Conservation (phyloP, 2,888 invertebrate species). For the Melipona bicolor region DNA sequence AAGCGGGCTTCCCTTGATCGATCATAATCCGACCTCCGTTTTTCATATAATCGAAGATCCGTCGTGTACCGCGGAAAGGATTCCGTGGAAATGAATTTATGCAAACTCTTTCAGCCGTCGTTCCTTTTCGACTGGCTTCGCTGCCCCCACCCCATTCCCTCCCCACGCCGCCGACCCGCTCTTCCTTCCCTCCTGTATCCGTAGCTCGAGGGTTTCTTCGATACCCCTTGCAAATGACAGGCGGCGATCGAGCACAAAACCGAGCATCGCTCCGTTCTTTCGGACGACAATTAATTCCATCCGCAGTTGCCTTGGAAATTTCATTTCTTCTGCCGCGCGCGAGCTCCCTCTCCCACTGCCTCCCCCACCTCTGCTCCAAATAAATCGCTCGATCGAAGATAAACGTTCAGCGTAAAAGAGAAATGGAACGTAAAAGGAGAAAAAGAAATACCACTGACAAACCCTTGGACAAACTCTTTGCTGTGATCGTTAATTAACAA, state of each 20-base stretch:
- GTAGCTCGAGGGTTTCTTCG: slow-evolving; percentile 28
- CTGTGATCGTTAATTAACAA: too few species aligned
- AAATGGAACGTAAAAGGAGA: too few species aligned
- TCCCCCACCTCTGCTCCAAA: neutral
- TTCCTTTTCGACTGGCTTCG: slow-evolving; percentile 16
- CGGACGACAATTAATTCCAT: slow-evolving; percentile 45
- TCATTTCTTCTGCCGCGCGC: slow-evolving; percentile 15
- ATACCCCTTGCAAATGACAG: slow-evolving; percentile 52
- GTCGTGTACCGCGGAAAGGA: slow-evolving; percentile 21
- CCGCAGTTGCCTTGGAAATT: slow-evolving; percentile 29
- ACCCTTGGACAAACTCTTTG: too few species aligned
- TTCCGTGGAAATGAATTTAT: slow-evolving; percentile 52
- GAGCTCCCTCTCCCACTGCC: too few species aligned
- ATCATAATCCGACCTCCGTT: slow-evolving; percentile 37
- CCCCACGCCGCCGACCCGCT: neutral
- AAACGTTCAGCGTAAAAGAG: neutral
- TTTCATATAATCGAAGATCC: slow-evolving; percentile 33
- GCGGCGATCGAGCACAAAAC: slow-evolving; percentile 44
- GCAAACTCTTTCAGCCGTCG: slow-evolving; percentile 45
- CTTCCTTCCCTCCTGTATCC: neutral
- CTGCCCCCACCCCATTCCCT: too few species aligned
- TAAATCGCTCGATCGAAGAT: slow-evolving; percentile 1
- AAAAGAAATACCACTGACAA: too few species aligned
- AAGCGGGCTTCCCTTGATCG: slow-evolving; percentile 33
- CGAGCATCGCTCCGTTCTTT: slow-evolving; percentile 20